phyloP scores from a whole-genome alignment of 2,888 invertebrate species.

The Cepaea hortensis region DNA sequence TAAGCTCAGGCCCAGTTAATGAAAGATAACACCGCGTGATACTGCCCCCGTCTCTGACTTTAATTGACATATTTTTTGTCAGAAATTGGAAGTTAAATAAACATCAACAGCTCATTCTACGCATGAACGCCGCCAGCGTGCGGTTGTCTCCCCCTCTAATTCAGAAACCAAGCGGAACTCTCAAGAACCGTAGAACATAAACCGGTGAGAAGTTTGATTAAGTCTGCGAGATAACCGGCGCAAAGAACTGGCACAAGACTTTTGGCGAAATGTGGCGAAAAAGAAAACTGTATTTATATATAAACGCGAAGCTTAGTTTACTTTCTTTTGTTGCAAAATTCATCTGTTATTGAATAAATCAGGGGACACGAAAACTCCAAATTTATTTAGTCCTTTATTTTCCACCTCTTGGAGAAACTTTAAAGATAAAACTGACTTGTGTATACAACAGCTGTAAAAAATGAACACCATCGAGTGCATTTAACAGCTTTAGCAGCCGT shows the following conservation, averaged over 20 bases:
- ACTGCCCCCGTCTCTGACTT: constrained; percentile 16
- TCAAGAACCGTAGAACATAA: constrained; percentile 18
- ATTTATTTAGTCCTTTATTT: background rate
- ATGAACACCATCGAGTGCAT: background rate
- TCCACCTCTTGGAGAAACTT: too few relatives aligned
- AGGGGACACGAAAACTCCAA: background rate
- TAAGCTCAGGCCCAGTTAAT: background rate
- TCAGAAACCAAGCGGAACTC: constrained; percentile 35
- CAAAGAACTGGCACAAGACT: background rate
- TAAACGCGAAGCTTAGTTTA: background rate
- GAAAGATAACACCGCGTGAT: constrained; percentile 31
- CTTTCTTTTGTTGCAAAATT: constrained; percentile 17
- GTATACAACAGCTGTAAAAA: background rate
- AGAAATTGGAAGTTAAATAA: constrained; percentile 41
- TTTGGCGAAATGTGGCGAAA: background rate
- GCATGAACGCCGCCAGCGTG: constrained; percentile 10
- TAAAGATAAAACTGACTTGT: background rate
- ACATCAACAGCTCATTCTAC: constrained; percentile 32
- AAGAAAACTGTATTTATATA: background rate
- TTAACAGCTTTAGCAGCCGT: background rate
- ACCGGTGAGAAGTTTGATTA: constrained; percentile 3
- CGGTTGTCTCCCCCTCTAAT: constrained; percentile 18
- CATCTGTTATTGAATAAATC: constrained; percentile 42
- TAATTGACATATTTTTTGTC: constrained; percentile 43
- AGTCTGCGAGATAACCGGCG: background rate